These are phyloP conservation scores for Uria aalge DNA, from an alignment of 2,113 vertebrate species.

Conservation along the genomic window DNA sequence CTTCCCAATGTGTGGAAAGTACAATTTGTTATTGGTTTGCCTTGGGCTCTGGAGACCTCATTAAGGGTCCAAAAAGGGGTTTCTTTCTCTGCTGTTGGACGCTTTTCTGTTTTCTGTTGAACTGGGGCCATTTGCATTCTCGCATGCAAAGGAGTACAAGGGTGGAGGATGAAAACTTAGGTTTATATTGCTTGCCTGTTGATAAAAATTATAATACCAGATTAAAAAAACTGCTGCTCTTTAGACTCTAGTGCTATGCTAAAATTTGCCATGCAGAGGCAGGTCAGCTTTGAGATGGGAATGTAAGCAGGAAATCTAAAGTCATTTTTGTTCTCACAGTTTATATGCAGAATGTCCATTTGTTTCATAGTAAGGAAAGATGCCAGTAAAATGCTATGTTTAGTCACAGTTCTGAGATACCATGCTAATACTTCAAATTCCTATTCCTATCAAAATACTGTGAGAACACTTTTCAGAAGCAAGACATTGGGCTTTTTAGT, in stretches of 20 bases:
- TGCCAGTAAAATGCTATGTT: background rate
- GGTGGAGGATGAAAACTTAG: constrained; percentile 4
- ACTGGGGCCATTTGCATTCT: constrained; percentile 65
- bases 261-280: background rate
- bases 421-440: background rate
- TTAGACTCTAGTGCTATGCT: background rate
- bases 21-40: constrained; percentile 76
- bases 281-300: background rate
- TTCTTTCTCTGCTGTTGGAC: constrained; percentile 65
- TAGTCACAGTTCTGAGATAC: background rate
- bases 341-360: constrained; percentile 6
- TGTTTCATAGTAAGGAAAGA: constrained; percentile 33
- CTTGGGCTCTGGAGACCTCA: constrained; percentile 80
- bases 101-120: constrained; percentile 63
- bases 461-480: constrained; percentile 3
- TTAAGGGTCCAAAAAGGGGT: constrained; percentile 68
- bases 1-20: constrained; percentile 53
- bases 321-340: background rate
- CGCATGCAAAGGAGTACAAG: constrained; percentile 27
- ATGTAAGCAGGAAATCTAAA: background rate
- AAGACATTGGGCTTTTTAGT: constrained; percentile 2
- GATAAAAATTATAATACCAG: constrained; percentile 37
- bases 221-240: constrained; percentile 24
- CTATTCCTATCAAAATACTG: background rate
- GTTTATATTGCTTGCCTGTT: constrained; percentile 38